Evolutionary conservation across 2,797 vertebrate genomes (phyloP).

Genomic region (Podarcis lilfordi): DNA sequence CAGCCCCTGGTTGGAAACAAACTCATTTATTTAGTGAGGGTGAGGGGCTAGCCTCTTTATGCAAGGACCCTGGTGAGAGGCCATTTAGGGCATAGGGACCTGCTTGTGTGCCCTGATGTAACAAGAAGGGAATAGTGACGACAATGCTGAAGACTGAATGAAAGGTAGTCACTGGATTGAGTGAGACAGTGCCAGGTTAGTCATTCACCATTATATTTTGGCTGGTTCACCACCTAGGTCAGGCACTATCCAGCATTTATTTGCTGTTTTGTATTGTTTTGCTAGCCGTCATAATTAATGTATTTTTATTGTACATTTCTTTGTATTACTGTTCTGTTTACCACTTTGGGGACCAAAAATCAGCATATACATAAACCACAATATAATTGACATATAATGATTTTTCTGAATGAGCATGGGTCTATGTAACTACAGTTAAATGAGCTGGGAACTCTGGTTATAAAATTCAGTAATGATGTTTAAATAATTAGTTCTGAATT

Average conservation of each 20-base stretch:
- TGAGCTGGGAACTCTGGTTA: conserved; percentile 12
- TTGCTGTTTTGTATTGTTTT: too few relatives aligned
- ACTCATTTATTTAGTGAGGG: conserved; percentile 17
- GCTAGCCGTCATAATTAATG: too few relatives aligned
- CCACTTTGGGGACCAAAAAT: too few relatives aligned
- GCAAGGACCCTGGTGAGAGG: not conserved
- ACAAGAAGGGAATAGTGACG: not conserved
- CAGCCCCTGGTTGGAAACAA: not conserved
- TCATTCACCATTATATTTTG: not conserved
- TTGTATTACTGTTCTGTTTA: too few relatives aligned
- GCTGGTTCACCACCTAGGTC: not conserved
- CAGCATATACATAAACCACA: too few relatives aligned
- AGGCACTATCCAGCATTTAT: not conserved
- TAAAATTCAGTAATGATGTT: not conserved
- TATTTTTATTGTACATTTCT: too few relatives aligned
- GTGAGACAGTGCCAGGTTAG: not conserved
- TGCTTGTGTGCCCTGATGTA: not conserved
- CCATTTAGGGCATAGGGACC: too few relatives aligned
- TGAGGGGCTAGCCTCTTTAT: not conserved
- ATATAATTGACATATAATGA: not conserved
- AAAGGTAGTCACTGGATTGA: not conserved
- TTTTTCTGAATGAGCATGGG: not conserved
- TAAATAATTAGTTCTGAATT: not conserved
- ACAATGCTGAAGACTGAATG: not conserved
- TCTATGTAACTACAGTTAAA: not conserved